Evolutionary conservation across 92 coral and sea anemone genomes (phyloP), one percentile per base, ranked within the genome.

Genomic region (Parazoanthus darwini): DNA sequence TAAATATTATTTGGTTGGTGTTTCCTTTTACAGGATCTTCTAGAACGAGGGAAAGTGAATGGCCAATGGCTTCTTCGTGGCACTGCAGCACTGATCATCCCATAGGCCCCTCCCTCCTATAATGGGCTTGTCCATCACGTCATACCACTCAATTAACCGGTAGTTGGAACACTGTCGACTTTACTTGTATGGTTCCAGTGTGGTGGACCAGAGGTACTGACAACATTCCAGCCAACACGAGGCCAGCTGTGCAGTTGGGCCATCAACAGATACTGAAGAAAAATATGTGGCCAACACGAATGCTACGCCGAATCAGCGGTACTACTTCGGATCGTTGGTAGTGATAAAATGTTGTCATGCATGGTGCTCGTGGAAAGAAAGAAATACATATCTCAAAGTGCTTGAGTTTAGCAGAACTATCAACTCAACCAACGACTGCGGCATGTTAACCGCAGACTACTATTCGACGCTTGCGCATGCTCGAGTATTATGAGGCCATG

Each of bases 61-160:
- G 74, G 89, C 20, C 91, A 88, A 37, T 94, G 93, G 92, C 93
- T 77, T 87, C 90, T 94, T 8, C 90, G 94, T 65, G 98, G 98
- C 51, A 94, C 93, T 39, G 92, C 96, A 16, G 82, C 91, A 59
- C 51, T 93, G 48, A 37, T 94, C 37, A 42, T 58, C 65, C 56
- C 83, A 25, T 89, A 88, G 87, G 74, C 65, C 68, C 81, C 71
- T 35, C 66, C 67, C 42, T n/a, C 77, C 23, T 6, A 7, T 54
- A 54, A 54, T 15, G 43, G 26, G 51, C 51, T 48, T 8, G 8
- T 48, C 51, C 51, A 48, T 11, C 7, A 11, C 39, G 54, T 18
- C 46, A 22, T 37, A 42, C 80, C n/a, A 25, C 46, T 22, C 8
- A 39, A 22, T 37, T 29, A 3, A 18, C 54, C 80, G 0, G 29